Conservation (phyloP, 2,113 vertebrate species). For the Carollia perspicillata region DNA sequence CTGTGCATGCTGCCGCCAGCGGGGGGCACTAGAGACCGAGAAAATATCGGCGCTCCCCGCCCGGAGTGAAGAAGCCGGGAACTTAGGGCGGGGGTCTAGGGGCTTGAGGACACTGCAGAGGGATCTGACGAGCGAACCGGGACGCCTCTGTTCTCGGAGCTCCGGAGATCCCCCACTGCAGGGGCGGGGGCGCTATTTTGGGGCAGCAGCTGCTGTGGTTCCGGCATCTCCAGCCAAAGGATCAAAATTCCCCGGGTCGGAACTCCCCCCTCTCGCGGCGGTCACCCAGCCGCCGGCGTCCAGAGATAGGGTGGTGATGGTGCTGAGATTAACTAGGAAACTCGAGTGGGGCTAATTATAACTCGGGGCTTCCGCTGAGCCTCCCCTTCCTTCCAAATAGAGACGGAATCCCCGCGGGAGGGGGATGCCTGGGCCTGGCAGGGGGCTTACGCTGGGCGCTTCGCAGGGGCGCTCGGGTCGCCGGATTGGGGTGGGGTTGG, state of each 20-base stretch:
- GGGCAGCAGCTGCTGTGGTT: conserved; percentile 74
- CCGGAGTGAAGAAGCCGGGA: neutral
- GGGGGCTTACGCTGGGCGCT: conserved; percentile 24
- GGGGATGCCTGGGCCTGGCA: conserved; percentile 27
- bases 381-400: conserved; percentile 44
- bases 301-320: conserved; percentile 1
- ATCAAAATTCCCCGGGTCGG: conserved; percentile 77
- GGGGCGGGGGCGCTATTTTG: conserved; percentile 66
- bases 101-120: neutral
- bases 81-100: conserved; percentile 40
- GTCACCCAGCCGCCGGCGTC: conserved; percentile 10
- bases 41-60: conserved; percentile 30
- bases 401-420: conserved; percentile 52
- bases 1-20: conserved; percentile 27
- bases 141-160: conserved; percentile 9
- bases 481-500: neutral
- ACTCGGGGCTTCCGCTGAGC: conserved; percentile 71
- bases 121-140: neutral
- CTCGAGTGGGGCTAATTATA: conserved; percentile 76
- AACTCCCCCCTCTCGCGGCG: conserved; percentile 60
- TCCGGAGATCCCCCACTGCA: conserved; percentile 62
- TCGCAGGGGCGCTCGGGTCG: neutral
- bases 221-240: conserved; percentile 74
- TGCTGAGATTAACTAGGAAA: conserved; percentile 73
- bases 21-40: conserved; percentile 60